Evolutionary conservation across 2,113 vertebrate species (phyloP).

Genomic region (Oryzias woworae): DNA sequence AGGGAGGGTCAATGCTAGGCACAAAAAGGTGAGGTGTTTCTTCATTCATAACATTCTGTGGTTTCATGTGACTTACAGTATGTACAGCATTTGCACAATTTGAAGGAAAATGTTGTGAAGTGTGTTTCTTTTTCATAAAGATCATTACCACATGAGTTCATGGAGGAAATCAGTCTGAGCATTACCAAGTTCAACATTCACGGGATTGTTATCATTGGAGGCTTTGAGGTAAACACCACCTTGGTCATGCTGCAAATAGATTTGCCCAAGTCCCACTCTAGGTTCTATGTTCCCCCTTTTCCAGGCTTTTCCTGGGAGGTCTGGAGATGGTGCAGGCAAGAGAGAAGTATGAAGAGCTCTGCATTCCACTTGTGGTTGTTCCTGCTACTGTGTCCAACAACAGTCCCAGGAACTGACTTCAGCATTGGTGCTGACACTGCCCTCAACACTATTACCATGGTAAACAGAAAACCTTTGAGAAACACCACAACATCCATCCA

Average conservation of each 20-base stretch:
- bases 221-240: slow-evolving; percentile 83
- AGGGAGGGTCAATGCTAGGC: slow-evolving; percentile 88
- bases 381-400: slow-evolving; percentile 94
- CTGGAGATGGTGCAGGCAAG: slow-evolving; percentile 85
- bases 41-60: not conserved
- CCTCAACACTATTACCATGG: slow-evolving; percentile 86
- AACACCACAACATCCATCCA: not conserved
- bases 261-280: not conserved
- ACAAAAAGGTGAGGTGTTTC: slow-evolving; percentile 83
- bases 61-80: not conserved
- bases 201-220: slow-evolving; percentile 85
- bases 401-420: slow-evolving; percentile 89
- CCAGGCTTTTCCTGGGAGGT: slow-evolving; percentile 81
- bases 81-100: too few relatives aligned
- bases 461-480: slow-evolving; percentile 16
- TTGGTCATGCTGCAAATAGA: not conserved
- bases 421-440: slow-evolving; percentile 88
- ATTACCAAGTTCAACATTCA: slow-evolving; percentile 87
- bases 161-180: slow-evolving; percentile 84
- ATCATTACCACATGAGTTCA: slow-evolving; percentile 79
- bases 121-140: slow-evolving; percentile 55
- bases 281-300: not conserved
- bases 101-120: not conserved
- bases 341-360: slow-evolving; percentile 86
- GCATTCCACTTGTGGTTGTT: slow-evolving; percentile 85